Evolutionary conservation across 2,113 vertebrate genomes (phyloP).

Genomic region (Onychostruthus taczanowskii): DNA sequence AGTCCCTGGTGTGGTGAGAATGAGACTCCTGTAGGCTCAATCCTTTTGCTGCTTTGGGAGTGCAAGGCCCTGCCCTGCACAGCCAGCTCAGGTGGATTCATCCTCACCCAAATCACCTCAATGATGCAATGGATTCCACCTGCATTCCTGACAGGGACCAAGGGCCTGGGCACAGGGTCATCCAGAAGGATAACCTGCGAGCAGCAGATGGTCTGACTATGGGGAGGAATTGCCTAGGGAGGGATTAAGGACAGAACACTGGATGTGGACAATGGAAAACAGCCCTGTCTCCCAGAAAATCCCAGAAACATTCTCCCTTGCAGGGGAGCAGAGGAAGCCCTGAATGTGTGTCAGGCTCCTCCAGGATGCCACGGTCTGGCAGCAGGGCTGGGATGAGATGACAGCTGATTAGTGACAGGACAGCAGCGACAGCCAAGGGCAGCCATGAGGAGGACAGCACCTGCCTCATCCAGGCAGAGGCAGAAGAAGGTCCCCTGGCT

Average conservation of each 20-base stretch:
- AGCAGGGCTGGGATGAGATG: not conserved
- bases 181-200: not conserved
- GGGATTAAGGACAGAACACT: not conserved
- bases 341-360: accelerated
- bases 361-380: not conserved
- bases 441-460: not conserved
- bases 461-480: not conserved
- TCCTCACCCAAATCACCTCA: not conserved
- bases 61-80: not conserved
- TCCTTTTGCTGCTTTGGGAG: not conserved
- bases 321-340: not conserved
- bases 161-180: not conserved
- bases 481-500: not conserved
- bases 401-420: not conserved
- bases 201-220: not conserved
- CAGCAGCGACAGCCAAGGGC: not conserved
- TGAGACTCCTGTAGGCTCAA: not conserved
- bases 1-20: not conserved
- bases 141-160: not conserved
- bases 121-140: not conserved
- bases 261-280: not conserved
- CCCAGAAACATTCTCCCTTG: not conserved
- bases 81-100: not conserved
- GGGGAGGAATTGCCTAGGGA: not conserved
- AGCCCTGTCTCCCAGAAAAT: not conserved